Conservation (phyloP, 2,113 vertebrate species). For the Nerophis lumbriciformis region DNA sequence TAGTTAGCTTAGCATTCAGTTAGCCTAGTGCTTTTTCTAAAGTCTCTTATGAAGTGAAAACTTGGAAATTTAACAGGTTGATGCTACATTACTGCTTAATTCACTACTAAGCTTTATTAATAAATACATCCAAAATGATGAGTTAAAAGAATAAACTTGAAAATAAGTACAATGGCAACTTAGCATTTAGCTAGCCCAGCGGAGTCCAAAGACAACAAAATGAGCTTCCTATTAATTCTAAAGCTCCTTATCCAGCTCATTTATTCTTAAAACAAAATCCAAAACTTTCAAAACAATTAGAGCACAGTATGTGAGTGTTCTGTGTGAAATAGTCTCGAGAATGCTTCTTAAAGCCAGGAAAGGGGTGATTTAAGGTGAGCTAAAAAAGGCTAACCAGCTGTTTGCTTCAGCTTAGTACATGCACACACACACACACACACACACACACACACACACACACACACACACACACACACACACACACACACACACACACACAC, state of each 20-base stretch:
- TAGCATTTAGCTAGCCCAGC: too few relatives aligned
- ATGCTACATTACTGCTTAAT: too few relatives aligned
- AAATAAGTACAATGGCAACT: too few relatives aligned
- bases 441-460: background rate
- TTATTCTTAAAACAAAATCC: background rate
- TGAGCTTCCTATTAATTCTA: background rate
- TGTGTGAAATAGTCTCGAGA: background rate
- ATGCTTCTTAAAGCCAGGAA: background rate
- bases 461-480: background rate
- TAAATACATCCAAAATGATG: too few relatives aligned
- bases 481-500: background rate
- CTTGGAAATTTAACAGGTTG: too few relatives aligned
- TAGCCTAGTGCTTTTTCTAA: background rate
- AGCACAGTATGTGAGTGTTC: too few relatives aligned
- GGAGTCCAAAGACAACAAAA: background rate
- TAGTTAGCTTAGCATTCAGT: constrained; percentile 1
- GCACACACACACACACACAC: background rate
- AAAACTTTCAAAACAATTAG: too few relatives aligned
- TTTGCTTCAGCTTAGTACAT: background rate
- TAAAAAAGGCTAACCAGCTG: background rate
- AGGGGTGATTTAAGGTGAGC: background rate
- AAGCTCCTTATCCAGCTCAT: background rate
- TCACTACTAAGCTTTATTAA: too few relatives aligned
- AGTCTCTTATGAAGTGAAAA: too few relatives aligned
- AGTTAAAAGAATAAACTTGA: too few relatives aligned